Evolutionary conservation across 2,113 vertebrate genomes (phyloP), one percentile per base, ranked within the genome.

Genomic region (Candoia aspera): DNA sequence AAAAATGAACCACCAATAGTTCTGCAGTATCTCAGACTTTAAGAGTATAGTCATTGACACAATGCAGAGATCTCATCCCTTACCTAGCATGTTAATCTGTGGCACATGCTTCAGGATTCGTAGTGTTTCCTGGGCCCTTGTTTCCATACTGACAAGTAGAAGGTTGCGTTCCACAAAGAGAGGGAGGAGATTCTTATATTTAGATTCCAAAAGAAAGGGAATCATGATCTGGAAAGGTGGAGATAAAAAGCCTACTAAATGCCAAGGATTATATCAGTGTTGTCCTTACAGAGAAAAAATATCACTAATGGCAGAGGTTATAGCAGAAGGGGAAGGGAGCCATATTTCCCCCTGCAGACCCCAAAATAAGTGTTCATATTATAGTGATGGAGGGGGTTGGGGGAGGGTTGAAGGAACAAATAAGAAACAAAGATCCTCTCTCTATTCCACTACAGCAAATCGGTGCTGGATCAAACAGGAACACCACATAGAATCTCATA

Each of bases 91-190:
- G 0, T 94, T 97, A 96, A 99, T 92, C 94, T 99, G 98, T 0
- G 98, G 98, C 59, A 97, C 94, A 0, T 86, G 89, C 94, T 94
- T 98, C 92, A 99, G 96, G 49, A 97, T 88, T 1, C 95, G 92
- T 92, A 99, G 94, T 98, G 99, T 98, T 96, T 99, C 98, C 94
- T 97, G 98, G 21, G 91, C 98, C 87, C 97, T 99, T 0, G 97
- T 86, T 60, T 99, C 98, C 3, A 96, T 97, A 91, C 99, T 99
- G n/a, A 99, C 98, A 92, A 99, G 92, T 55, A 99, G 92, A 42
- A 98, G 60, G 0, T 98, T 99, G 0, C 97, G 98, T 0, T 98
- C 98, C 87, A 98, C 94, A 17, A 99, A 98, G 53, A 99, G 97
- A 29, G 98, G 98, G 53, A 97, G 94, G 94, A 99, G 96, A 33